phyloP scores from a whole-genome alignment of 2,113 vertebrate species.

The Malurus cyaneus region DNA sequence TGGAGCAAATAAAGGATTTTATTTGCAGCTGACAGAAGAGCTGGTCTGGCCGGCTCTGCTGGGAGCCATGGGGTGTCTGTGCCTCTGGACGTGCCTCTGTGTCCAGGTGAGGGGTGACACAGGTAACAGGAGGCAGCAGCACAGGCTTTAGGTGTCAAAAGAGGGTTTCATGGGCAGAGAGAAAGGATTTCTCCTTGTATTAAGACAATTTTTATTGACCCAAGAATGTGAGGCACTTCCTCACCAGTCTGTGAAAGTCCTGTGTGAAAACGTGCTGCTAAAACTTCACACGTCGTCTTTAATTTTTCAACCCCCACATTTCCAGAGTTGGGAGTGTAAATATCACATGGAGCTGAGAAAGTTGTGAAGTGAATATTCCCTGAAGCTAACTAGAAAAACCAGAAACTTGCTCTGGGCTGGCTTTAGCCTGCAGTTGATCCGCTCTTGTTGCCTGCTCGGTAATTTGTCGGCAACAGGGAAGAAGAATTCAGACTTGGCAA shows the following conservation, averaged over 20 bases:
- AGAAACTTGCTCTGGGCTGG: background rate
- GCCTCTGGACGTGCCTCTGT: background rate
- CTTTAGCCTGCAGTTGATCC: background rate
- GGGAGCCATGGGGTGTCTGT: rapidly evolving
- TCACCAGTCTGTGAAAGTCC: background rate
- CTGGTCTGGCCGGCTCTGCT: background rate
- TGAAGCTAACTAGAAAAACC: background rate
- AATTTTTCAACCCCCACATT: background rate
- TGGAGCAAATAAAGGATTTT: background rate
- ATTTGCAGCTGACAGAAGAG: background rate
- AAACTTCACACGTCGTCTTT: background rate
- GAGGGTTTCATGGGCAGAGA: background rate
- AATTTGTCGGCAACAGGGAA: background rate
- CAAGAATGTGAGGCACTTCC: background rate
- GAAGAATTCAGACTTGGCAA: constrained; percentile 61
- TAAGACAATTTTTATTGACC: background rate
- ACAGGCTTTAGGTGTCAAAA: background rate
- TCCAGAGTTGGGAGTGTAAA: background rate
- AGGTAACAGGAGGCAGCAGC: background rate
- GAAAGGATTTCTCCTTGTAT: background rate
- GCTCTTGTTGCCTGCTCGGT: background rate
- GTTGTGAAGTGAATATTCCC: background rate
- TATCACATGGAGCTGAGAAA: background rate
- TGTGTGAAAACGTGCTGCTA: background rate
- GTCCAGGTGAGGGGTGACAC: background rate